Conservation (phyloP, 1,140 invertebrate species). For the Dendrolimus kikuchii region DNA sequence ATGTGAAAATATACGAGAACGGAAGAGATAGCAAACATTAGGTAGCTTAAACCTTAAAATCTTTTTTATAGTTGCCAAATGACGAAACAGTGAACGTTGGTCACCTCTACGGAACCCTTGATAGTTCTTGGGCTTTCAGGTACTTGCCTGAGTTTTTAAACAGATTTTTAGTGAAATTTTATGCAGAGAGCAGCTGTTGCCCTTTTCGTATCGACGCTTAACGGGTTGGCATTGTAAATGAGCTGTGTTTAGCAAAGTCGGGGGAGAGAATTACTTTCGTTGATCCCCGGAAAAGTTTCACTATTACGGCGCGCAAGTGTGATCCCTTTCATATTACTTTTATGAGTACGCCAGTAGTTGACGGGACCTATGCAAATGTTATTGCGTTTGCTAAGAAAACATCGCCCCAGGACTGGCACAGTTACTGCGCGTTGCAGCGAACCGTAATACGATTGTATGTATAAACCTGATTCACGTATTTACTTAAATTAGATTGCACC, state of each 20-base stretch:
- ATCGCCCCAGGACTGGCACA: constrained; percentile 15
- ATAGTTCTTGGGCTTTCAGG: too few species aligned
- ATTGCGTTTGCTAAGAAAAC: constrained; percentile 36
- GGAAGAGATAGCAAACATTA: too few species aligned
- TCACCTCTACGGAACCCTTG: too few species aligned
- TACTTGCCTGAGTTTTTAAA: neutral
- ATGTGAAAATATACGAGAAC: too few species aligned
- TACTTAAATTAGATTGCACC: neutral
- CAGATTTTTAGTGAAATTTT: constrained; percentile 11
- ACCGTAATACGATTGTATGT: neutral
- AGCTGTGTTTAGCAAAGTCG: constrained; percentile 23
- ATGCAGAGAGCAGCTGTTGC: constrained; percentile 11
- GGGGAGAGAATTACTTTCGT: constrained; percentile 32
- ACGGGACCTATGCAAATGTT: constrained; percentile 47
- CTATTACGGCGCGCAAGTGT: constrained; percentile 34
- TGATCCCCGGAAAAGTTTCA: constrained; percentile 35
- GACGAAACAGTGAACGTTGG: too few species aligned
- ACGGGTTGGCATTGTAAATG: constrained; percentile 19
- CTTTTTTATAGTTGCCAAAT: too few species aligned
- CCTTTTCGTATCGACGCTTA: constrained; percentile 9
- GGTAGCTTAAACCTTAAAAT: too few species aligned
- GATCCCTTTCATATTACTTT: constrained; percentile 46
- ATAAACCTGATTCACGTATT: constrained; percentile 1
- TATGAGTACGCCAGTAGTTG: constrained; percentile 36
- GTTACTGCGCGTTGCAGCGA: neutral